Evolutionary conservation across 2,113 vertebrate species (phyloP).

Genomic region (Trichechus manatus): DNA sequence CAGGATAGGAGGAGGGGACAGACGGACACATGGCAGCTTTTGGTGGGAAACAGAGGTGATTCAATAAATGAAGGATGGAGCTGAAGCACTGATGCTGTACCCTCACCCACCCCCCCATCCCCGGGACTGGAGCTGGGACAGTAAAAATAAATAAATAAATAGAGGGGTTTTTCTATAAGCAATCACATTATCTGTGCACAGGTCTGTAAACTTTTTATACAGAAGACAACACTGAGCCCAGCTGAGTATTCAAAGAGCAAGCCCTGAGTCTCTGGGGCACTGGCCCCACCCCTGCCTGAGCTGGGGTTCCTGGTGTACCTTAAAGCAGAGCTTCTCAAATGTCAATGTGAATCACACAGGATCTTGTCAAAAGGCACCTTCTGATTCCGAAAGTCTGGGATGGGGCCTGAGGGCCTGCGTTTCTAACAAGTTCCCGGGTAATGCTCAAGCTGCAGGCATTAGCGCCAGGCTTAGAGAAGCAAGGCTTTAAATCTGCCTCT

Average conservation of each 20-base stretch:
- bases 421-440: background rate
- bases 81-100: background rate
- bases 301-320: background rate
- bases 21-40: background rate
- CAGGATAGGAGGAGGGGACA: background rate
- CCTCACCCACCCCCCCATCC: background rate
- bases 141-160: too few species aligned
- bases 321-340: background rate
- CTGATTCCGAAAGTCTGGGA: background rate
- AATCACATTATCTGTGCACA: background rate
- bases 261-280: background rate
- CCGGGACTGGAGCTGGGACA: background rate
- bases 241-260: background rate
- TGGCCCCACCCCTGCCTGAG: background rate
- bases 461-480: background rate
- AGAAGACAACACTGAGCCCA: background rate
- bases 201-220: background rate
- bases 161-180: too few species aligned
- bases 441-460: background rate
- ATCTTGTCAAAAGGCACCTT: background rate
- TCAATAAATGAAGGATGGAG: too few species aligned
- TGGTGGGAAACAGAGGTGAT: accelerated
- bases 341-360: background rate
- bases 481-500: background rate
- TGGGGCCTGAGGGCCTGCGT: background rate